Percentiles rank a stretch among this genome's conserved stretches.
These are phyloP conservation scores for roundworm (Caenorhabditis elegans) DNA, from an alignment of 1,140 invertebrate species.

Conservation along the genomic window DNA sequence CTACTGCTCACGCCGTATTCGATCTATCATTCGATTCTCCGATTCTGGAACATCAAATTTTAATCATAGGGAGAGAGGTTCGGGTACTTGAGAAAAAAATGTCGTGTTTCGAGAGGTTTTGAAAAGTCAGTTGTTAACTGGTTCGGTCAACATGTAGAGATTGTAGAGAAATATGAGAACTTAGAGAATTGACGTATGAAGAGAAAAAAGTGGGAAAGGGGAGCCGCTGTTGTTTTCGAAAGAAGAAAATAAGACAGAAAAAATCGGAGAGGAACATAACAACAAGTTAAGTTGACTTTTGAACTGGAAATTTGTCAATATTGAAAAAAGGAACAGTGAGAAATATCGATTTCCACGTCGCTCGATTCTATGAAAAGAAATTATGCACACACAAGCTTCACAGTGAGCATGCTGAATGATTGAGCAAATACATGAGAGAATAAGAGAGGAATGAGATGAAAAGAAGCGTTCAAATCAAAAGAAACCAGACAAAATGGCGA, in stretches of 20 bases:
- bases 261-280: neutral
- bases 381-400: constrained; percentile 4
- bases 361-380: neutral
- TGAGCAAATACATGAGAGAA: neutral
- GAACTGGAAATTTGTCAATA: neutral
- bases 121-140: constrained; percentile 15
- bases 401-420: neutral
- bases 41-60: neutral
- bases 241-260: neutral
- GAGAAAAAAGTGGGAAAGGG: neutral
- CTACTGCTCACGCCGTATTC: constrained; percentile 5
- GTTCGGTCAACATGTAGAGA: neutral
- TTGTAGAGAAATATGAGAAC: neutral
- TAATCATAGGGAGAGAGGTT: neutral
- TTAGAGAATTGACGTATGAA: constrained; percentile 7
- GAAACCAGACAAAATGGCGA: neutral
- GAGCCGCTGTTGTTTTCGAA: neutral
- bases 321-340: neutral
- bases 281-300: neutral
- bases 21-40: constrained; percentile 17
- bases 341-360: constrained; percentile 23
- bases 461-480: neutral
- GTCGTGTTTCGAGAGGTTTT: neutral
- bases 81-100: neutral
- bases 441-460: neutral